Conservation (phyloP, 2,888 invertebrate species). For the Heliconius charithonia region DNA sequence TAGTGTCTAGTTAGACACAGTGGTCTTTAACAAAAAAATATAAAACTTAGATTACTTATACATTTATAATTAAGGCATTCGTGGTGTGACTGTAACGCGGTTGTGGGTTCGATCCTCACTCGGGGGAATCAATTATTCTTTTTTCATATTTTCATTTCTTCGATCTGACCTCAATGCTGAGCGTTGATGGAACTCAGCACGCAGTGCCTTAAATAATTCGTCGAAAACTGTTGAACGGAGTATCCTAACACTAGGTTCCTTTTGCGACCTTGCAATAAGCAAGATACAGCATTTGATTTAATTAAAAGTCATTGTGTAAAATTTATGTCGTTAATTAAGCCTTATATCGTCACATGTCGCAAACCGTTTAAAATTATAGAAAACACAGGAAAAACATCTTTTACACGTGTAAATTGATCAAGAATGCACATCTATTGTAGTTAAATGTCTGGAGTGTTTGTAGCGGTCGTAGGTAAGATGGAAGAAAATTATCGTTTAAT, state of each 20-base stretch:
- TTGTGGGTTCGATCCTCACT: no score
- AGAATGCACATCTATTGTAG: slow-evolving; percentile 25
- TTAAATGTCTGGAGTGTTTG: slow-evolving; percentile 6
- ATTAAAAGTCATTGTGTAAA: neutral
- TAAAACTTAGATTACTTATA: slow-evolving; percentile 5
- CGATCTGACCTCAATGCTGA: fast-evolving
- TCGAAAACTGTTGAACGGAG: no score
- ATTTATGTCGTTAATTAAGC: slow-evolving; percentile 7
- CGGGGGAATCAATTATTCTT: no score
- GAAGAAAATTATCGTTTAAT: slow-evolving; percentile 36
- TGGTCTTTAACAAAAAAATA: slow-evolving; percentile 23
- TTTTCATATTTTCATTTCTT: no score
- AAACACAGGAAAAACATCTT: slow-evolving; percentile 26
- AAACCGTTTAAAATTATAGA: slow-evolving; percentile 30
- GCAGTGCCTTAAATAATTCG: no score
- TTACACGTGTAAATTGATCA: slow-evolving; percentile 42
- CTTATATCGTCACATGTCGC: slow-evolving; percentile 37
- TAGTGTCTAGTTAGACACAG: slow-evolving; percentile 22
- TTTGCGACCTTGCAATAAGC: no score
- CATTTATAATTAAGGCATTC: neutral
- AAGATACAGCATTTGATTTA: neutral
- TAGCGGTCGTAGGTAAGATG: slow-evolving; percentile 6
- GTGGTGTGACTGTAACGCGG: neutral
- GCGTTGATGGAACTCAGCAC: no score
- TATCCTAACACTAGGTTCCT: no score